phyloP scores from a whole-genome alignment of 2,888 invertebrate genomes.

The Cosmorhoe ocellata region DNA sequence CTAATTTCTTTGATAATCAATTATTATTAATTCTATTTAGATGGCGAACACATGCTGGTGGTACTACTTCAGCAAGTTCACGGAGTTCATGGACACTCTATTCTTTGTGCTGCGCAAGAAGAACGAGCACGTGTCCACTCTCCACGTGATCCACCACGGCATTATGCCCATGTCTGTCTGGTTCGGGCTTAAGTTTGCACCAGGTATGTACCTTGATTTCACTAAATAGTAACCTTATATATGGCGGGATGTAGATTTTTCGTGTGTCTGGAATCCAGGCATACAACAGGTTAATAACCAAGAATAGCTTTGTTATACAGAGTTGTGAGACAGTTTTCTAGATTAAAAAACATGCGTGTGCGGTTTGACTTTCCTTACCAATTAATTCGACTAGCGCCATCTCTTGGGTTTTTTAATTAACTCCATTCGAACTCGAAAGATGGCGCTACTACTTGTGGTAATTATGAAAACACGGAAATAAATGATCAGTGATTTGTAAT shows the following conservation, averaged over 20 bases:
- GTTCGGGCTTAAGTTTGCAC: conserved; percentile 97
- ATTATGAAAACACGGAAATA: too few relatives aligned
- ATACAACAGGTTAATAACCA: too few relatives aligned
- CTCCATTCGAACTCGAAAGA: background rate
- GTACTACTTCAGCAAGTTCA: conserved; percentile 98
- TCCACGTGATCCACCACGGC: conserved; percentile 98
- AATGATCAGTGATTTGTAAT: too few relatives aligned
- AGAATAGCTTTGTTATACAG: too few relatives aligned
- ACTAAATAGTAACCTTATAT: too few relatives aligned
- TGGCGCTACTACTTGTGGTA: too few relatives aligned
- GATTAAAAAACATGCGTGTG: too few relatives aligned
- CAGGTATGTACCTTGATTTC: conserved; percentile 84
- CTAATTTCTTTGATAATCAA: background rate
- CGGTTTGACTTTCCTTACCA: too few relatives aligned
- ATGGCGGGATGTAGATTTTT: too few relatives aligned
- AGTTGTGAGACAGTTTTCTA: too few relatives aligned
- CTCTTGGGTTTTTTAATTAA: background rate
- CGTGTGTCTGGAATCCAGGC: too few relatives aligned
- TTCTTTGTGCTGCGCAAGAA: conserved; percentile 98
- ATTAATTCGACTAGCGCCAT: conserved; percentile 1
- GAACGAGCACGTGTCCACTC: conserved; percentile 94
- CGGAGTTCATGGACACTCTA: conserved; percentile 97
- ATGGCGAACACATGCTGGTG: conserved; percentile 97
- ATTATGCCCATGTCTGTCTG: conserved; percentile 98
- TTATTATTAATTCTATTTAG: conserved; percentile 63